Evolutionary conservation across 2,888 invertebrate genomes (phyloP).

Genomic region (Hyposoter dolosus): DNA sequence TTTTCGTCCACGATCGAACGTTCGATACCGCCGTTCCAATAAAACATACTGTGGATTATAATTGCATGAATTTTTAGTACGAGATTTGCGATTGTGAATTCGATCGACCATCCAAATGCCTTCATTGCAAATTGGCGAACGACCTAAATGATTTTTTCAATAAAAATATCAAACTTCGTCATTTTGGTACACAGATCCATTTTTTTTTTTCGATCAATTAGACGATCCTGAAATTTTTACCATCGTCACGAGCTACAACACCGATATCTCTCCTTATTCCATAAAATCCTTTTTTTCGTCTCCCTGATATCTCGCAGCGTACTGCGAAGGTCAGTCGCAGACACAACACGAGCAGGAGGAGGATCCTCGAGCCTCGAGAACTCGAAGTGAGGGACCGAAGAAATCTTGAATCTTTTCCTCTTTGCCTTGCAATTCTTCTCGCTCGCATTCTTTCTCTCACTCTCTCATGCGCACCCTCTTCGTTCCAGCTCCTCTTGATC

Average conservation of each 20-base stretch:
- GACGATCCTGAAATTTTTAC: not conserved
- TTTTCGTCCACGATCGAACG: not conserved
- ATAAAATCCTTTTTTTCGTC: not conserved
- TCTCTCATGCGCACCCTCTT: too few relatives aligned
- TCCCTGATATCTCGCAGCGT: slow-evolving; percentile 3
- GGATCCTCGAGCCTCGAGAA: slow-evolving; percentile 27
- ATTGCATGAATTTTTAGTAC: not conserved
- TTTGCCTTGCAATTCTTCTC: not conserved
- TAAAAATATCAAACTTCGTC: too few relatives aligned
- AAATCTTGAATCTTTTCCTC: slow-evolving; percentile 25
- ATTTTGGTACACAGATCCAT: too few relatives aligned
- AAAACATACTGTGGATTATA: not conserved
- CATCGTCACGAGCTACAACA: not conserved
- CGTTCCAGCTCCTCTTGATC: slow-evolving; percentile 25
- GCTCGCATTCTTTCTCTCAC: not conserved
- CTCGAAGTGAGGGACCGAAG: slow-evolving; percentile 11
- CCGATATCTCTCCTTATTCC: slow-evolving; percentile 13
- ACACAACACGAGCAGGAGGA: slow-evolving; percentile 36
- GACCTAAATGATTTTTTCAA: too few relatives aligned
- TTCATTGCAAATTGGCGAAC: too few relatives aligned
- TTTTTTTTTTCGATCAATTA: too few relatives aligned
- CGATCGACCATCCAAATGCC: too few relatives aligned
- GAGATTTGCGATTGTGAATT: not conserved
- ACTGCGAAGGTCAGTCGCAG: slow-evolving; percentile 35
- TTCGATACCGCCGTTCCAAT: not conserved